These are phyloP conservation scores for Nilaparvata lugens DNA, from an alignment of 1,140 invertebrate genomes.

Conservation along the genomic window DNA sequence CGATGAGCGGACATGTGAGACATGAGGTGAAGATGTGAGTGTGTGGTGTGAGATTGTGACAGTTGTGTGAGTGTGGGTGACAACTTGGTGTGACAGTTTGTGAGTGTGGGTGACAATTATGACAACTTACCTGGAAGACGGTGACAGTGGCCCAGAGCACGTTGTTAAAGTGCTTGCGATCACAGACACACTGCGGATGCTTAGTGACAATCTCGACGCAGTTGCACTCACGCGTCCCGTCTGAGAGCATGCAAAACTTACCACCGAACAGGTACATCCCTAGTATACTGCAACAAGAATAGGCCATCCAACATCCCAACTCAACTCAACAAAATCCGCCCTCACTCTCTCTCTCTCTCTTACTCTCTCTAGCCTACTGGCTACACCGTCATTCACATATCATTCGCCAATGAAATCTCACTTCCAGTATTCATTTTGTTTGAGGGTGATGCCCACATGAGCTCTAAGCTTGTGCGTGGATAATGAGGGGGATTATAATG, in stretches of 20 bases:
- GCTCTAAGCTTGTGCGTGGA: too few species aligned
- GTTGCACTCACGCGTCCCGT: constrained; percentile 78
- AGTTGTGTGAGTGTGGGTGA: too few species aligned
- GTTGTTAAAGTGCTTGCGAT: constrained; percentile 96
- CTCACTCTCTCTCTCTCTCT: neutral
- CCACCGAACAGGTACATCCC: constrained; percentile 98
- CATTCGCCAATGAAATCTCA: too few species aligned
- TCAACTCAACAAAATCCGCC: neutral
- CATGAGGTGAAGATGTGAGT: too few species aligned
- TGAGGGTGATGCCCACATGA: too few species aligned
- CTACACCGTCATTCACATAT: too few species aligned
- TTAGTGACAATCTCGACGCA: constrained; percentile 81
- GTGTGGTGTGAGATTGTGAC: too few species aligned
- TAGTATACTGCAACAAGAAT: constrained; percentile 69
- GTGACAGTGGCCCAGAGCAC: constrained; percentile 93
- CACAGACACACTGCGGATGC: constrained; percentile 82
- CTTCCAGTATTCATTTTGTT: too few species aligned
- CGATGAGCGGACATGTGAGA: too few species aligned
- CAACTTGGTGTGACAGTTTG: neutral
- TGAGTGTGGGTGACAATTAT: neutral
- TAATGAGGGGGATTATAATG: too few species aligned
- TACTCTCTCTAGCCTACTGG: too few species aligned
- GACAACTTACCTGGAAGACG: constrained; percentile 81
- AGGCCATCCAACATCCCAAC: too few species aligned
- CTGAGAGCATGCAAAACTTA: constrained; percentile 95